Evolutionary conservation across 2,113 vertebrate genomes (phyloP).

Genomic region (Beaufortia kweichowensis): DNA sequence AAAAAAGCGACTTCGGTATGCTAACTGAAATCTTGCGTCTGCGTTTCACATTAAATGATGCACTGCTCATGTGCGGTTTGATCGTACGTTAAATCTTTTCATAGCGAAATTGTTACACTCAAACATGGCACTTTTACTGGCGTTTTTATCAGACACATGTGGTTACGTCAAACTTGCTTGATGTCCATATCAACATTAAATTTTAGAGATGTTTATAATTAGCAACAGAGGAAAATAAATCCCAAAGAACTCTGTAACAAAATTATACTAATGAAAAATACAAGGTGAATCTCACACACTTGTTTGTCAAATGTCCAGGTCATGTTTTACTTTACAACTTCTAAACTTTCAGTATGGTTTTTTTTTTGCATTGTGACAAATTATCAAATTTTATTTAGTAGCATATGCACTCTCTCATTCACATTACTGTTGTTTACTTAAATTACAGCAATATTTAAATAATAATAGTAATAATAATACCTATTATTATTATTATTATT

Average conservation of each 20-base stretch:
- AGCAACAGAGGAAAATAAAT: not conserved
- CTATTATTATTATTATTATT: too few species aligned
- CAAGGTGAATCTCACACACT: not conserved
- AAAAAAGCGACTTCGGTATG: not conserved
- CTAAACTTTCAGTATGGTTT: too few species aligned
- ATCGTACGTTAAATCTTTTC: not conserved
- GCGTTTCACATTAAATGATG: slow-evolving; percentile 25
- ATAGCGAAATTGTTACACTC: not conserved
- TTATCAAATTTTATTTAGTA: too few species aligned
- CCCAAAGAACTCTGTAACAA: not conserved
- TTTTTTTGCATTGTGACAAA: too few species aligned
- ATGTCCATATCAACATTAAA: not conserved
- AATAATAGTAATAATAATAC: too few species aligned
- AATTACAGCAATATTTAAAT: too few species aligned
- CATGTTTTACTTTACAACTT: not conserved
- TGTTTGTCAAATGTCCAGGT: not conserved
- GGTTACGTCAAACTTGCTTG: not conserved
- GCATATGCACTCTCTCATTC: too few species aligned
- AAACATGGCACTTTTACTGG: slow-evolving; percentile 3
- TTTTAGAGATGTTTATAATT: slow-evolving; percentile 35
- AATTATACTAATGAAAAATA: slow-evolving; percentile 26
- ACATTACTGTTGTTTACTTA: too few species aligned
- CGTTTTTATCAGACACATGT: slow-evolving; percentile 23
- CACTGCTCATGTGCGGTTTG: slow-evolving; percentile 9
- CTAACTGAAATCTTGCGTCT: not conserved